Evolutionary conservation across 2,888 invertebrate species (phyloP).

Genomic region (Tiliacea citrago): DNA sequence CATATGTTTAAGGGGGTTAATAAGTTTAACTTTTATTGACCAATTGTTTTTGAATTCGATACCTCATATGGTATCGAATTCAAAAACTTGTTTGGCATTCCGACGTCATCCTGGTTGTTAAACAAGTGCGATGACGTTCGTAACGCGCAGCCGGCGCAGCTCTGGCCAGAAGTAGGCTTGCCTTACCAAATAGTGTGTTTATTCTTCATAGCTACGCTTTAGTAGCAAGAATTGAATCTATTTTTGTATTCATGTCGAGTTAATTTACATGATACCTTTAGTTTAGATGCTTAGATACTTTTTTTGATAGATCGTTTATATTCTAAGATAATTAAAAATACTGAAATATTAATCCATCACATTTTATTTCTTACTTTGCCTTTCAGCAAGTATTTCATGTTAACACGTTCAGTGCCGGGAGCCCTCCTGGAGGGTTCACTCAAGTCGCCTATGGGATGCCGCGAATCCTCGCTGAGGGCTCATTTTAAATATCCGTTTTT

Average conservation of each 20-base stretch:
- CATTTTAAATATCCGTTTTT: too few relatives aligned
- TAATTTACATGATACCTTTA: not conserved
- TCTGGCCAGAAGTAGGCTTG: constrained; percentile 6
- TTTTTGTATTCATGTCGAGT: constrained; percentile 20
- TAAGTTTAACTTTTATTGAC: not conserved
- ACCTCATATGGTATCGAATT: too few relatives aligned
- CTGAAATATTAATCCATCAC: not conserved
- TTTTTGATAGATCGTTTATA: not conserved
- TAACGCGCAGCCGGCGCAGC: not conserved
- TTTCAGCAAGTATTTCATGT: constrained; percentile 8
- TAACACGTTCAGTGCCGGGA: too few relatives aligned
- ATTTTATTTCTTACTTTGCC: constrained; percentile 6
- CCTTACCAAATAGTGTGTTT: constrained; percentile 14
- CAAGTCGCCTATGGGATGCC: too few relatives aligned
- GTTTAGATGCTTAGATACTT: not conserved
- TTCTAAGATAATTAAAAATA: constrained; percentile 19
- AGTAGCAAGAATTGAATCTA: constrained; percentile 17
- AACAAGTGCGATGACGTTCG: not conserved
- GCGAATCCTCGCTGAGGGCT: too few relatives aligned
- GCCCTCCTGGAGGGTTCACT: too few relatives aligned
- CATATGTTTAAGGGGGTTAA: not conserved
- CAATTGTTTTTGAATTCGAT: not conserved
- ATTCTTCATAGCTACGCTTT: constrained; percentile 1
- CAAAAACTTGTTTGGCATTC: not conserved
- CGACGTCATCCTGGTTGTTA: constrained; percentile 14